These are phyloP conservation scores for Brachymystax lenok DNA, from an alignment of 2,797 vertebrate species.

Conservation along the genomic window DNA sequence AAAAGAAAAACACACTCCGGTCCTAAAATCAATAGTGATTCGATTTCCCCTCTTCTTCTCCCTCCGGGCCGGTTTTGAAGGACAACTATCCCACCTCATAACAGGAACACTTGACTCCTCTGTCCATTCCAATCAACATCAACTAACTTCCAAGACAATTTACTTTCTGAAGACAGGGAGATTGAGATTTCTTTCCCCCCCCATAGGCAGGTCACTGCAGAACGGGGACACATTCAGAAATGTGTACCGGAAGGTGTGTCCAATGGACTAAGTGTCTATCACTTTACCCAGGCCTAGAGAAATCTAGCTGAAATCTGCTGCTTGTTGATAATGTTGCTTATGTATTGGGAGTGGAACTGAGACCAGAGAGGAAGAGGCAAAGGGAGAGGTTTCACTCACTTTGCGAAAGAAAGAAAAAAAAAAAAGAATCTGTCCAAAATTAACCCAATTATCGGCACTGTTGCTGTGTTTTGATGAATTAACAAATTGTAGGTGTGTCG, in stretches of 20 bases:
- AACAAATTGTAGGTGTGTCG: too few relatives aligned
- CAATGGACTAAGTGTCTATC: not conserved
- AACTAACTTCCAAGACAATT: not conserved
- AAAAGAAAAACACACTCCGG: not conserved
- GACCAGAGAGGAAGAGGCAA: too few relatives aligned
- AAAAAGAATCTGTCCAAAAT: too few relatives aligned
- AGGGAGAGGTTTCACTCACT: too few relatives aligned
- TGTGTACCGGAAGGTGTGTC: not conserved
- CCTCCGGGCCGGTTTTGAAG: conserved; percentile 11
- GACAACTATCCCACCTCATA: not conserved
- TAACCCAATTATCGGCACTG: too few relatives aligned
- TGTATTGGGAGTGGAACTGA: too few relatives aligned
- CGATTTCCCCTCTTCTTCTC: conserved; percentile 39
- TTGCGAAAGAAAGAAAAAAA: too few relatives aligned
- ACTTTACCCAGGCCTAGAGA: not conserved
- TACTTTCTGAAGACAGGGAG: not conserved
- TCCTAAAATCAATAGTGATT: conserved; percentile 8
- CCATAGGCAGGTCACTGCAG: not conserved
- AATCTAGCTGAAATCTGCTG: too few relatives aligned
- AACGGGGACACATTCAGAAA: not conserved
- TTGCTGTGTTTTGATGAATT: too few relatives aligned
- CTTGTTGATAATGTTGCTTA: too few relatives aligned
- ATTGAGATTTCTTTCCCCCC: not conserved
- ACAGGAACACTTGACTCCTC: not conserved
- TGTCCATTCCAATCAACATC: not conserved